Evolutionary conservation across 2,797 vertebrate genomes (phyloP).

Genomic region (Ataeniobius toweri): DNA sequence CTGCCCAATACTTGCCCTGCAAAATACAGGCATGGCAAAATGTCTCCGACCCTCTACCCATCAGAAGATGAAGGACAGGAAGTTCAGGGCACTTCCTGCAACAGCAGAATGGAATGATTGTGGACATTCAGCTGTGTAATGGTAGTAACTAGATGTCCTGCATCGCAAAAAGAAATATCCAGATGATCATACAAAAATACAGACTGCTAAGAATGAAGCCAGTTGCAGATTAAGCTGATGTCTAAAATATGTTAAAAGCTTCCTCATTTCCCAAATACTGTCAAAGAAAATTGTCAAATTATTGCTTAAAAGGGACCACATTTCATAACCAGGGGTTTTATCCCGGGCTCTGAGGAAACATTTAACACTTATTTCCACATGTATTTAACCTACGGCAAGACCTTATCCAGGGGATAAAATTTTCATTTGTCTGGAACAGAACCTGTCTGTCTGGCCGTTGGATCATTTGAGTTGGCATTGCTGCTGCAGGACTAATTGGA

Average conservation of each 20-base stretch:
- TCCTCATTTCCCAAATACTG: conserved; percentile 3
- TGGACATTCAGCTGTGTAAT: conserved; percentile 2
- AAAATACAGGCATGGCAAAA: conserved; percentile 64
- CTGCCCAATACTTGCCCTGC: conserved; percentile 34
- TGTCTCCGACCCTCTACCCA: conserved; percentile 39
- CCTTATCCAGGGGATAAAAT: conserved; percentile 36
- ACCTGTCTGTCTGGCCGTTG: conserved; percentile 43
- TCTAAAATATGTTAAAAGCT: conserved; percentile 12
- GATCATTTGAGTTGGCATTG: conserved; percentile 48
- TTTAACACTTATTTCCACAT: conserved; percentile 45
- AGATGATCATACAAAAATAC: not conserved
- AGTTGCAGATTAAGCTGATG: conserved; percentile 7
- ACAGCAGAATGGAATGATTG: conserved; percentile 45
- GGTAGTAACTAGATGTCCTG: not conserved
- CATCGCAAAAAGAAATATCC: not conserved
- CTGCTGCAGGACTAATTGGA: conserved; percentile 23
- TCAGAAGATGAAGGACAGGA: conserved; percentile 63
- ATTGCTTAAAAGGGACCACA: conserved; percentile 16
- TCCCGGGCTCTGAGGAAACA: conserved; percentile 20
- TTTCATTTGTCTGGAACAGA: conserved; percentile 49
- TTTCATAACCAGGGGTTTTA: conserved; percentile 16
- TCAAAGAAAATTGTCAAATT: conserved; percentile 27
- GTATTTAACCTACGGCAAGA: conserved; percentile 14
- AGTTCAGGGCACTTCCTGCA: conserved; percentile 69
- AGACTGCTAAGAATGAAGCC: not conserved